Base-by-base conservation (phyloP, 2,113 vertebrate genomes). In the Lonchura striata region DNA sequence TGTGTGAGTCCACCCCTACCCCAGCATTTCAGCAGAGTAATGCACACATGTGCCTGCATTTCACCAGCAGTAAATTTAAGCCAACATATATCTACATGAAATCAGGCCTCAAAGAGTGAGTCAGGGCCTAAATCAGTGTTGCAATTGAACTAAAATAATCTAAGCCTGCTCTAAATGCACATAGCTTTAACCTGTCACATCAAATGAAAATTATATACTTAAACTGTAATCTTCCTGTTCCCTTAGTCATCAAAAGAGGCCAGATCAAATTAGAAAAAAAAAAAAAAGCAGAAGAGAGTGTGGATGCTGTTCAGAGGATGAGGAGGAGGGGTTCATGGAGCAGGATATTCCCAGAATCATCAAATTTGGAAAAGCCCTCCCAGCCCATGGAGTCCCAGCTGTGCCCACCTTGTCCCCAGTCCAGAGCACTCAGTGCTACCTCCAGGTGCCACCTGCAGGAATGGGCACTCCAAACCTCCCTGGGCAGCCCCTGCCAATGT, bases 161-260 rank as follows among this genome's bases (percentile, higher is more conserved):
- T 31, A 65, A 77, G 42, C 66, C 82, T 88, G 68, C 75, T 92
- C 71, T 57, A 90, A 93, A 93, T 69, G 92, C 82, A 77, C 79
- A 10, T 14, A 88, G 88, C 85, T 93, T 94, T 94, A 90, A 86
- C 86, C 94, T 96, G 95, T 97, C 92, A 90, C 79, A 90, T 94
- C 88, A 77, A 54, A 95, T 94, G 47, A 96, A 90, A 93, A 95
- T 94, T 86, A 95, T 63, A 5, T 74, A 74, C 88, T 93, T 95
- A 94, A 95, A 93, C 94, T 64, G 39, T 87, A 88, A 95, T 94
- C 94, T 96, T 97, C 54, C 71, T 80, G 71, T 90, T 96, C 85
- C 72, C 79, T 93, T 88, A 95, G 82, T 95, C 75, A 74, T 82
- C 94, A 81, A 64, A 86, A 91, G 75, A 63, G 63, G 71, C 14